Evolutionary conservation across 2,888 invertebrate species (phyloP), one percentile per base, ranked within the genome.

Genomic region (Amorpha juglandis): DNA sequence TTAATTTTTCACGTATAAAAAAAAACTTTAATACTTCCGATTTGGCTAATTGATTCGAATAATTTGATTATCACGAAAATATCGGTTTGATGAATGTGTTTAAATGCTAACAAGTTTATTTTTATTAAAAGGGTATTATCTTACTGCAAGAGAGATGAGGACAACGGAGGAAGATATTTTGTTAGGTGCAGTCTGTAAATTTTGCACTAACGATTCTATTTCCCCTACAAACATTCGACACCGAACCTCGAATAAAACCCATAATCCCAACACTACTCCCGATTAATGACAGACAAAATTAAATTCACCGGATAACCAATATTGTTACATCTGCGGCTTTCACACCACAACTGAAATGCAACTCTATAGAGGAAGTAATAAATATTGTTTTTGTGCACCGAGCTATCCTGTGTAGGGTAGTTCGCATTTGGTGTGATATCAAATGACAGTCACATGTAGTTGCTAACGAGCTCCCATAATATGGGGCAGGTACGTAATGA

Each of bases 261-360:
- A 85, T 90, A 88, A 91, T 89, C 89, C 90, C 83, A 75, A 85
- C 82, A 83, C 79, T 79, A 77, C 87, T 84, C 82, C 82, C 88
- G 86, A 89, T 91, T 89, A 91, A 91, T 90, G 90, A 87, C 82
- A 84, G 81, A 81, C 86, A 81, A 87, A 91, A 91, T 91, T 89
- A 88, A 91, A 90, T 88, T 89, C 87, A 83, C 83, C 77, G 77
- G 79, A 76, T 82, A 84, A 84, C 82, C 85, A 83, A 87, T 87
- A 89, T 83, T 84, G 86, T 80, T 84, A 84, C 86, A 88, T 86
- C 82, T 84, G 83, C 72, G 80, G 76, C 78, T 72, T 71, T 71
- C 74, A 73, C 72, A 69, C 70, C 67, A 70, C 73, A 71, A 71
- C 63, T 73, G 69, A 82, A 80, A 82, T 74, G 76, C 73, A 71